Evolutionary conservation across 2,797 vertebrate genomes (phyloP), one percentile per base, ranked within the genome.

Genomic region (Nannoperca australis): DNA sequence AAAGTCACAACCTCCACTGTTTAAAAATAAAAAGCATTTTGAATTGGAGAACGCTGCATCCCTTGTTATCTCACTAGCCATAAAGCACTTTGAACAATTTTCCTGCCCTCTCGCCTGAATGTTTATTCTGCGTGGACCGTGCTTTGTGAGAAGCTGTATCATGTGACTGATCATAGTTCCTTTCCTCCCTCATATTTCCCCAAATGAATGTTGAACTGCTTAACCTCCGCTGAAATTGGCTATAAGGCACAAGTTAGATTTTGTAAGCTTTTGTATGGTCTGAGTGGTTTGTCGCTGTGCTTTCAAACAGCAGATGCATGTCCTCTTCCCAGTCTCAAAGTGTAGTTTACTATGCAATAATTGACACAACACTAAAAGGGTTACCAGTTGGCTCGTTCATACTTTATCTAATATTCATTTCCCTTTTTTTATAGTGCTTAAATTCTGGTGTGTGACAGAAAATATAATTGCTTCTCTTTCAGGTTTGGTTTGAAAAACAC

Each of bases 341-440:
- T 93, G 89, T 88, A 86, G 91, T 93, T 84, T 91, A 90, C 93
- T 95, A 95, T 95, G 94, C 94, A 95, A 93, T 86, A 82, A 90
- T 86, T 89, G 76, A 89, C 78, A 76, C 66, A 44, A 88, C 73
- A 88, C 82, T 86, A 85, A 88, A 86, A 81, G 59, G 78, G 42
- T 84, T 54, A 65, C 56, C 24, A 30, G 70, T 64, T 38, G 51
- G 74, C 78, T 86, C 70, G 32, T 85, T 85, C 14, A 32, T 82
- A 80, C 75, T 79, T 77, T 85, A 82, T 73, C 36, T 53, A 14
- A 71, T 64, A 50, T 76, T 70, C 0, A 50, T 73, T 73, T 83
- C 71, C 24, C 73, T 65, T 64, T 36, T 56, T n/a, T n/a, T n/a
- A 24, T 65, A 59, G 51, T 73, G 70, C 55, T 81, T 82, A 56